Conservation (phyloP, 2,888 invertebrate species). For the Parelbella ahira region DNA sequence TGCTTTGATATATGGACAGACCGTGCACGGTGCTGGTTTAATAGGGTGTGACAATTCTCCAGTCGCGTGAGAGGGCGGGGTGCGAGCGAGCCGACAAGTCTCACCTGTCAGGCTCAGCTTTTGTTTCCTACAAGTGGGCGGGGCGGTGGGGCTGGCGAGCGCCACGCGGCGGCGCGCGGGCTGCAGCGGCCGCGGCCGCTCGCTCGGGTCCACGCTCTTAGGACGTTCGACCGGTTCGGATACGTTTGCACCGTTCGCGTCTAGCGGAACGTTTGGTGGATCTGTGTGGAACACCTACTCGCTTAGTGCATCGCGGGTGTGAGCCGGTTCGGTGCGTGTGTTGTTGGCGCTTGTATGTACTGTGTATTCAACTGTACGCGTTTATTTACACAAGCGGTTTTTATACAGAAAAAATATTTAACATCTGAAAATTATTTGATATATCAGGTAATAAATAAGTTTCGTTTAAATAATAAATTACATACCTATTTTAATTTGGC, state of each 20-base stretch:
- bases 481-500: constrained; percentile 1
- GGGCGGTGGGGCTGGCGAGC: too few species aligned
- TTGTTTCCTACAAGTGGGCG: constrained; percentile 83
- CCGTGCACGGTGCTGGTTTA: too few species aligned
- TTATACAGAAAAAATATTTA: constrained; percentile 5
- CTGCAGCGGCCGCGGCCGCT: constrained; percentile 77
- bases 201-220: constrained; percentile 43
- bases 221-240: constrained; percentile 14
- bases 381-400: constrained; percentile 9
- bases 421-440: constrained; percentile 6
- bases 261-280: constrained; percentile 60
- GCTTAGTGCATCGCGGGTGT: constrained; percentile 59
- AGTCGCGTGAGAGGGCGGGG: constrained; percentile 6
- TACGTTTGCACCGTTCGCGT: constrained; percentile 31
- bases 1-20: too few species aligned
- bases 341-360: neutral
- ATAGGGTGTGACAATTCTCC: constrained; percentile 22
- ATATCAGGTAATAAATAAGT: neutral
- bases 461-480: too few species aligned
- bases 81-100: constrained; percentile 41
- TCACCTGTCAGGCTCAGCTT: constrained; percentile 85
- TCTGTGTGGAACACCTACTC: constrained; percentile 70
- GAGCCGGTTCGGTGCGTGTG: constrained; percentile 21
- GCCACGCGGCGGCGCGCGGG: constrained; percentile 82
- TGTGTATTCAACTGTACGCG: constrained; percentile 2